phyloP scores from a whole-genome alignment of 2,888 invertebrate genomes.

The Lamellibrachia columna region DNA sequence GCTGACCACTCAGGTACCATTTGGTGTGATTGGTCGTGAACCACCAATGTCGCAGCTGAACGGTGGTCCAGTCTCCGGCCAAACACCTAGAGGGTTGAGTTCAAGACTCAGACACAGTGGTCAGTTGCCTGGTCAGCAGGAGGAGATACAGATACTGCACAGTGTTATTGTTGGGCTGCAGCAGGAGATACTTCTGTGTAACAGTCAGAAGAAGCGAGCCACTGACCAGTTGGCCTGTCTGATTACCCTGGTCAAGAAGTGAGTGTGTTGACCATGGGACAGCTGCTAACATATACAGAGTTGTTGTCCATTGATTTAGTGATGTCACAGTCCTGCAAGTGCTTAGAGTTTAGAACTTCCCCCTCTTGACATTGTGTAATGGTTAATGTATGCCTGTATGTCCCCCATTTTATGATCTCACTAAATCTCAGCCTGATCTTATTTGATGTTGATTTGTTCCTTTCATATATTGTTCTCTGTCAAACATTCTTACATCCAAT shows the following conservation, averaged over 20 bases:
- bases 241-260: background rate
- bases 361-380: too few species aligned
- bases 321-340: too few species aligned
- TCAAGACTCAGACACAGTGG: background rate
- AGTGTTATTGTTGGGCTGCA: background rate
- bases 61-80: background rate
- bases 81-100: background rate
- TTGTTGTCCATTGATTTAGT: too few species aligned
- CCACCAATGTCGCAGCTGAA: background rate
- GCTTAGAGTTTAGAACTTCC: too few species aligned
- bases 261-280: background rate
- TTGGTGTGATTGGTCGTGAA: slow-evolving; percentile 1
- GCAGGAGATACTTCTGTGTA: background rate
- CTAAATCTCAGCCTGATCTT: too few species aligned
- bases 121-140: background rate
- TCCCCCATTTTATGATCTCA: too few species aligned
- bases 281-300: too few species aligned
- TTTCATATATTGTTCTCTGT: too few species aligned
- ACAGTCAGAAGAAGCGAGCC: background rate
- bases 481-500: too few species aligned
- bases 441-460: too few species aligned
- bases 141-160: background rate
- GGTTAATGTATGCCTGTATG: too few species aligned
- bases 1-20: background rate
- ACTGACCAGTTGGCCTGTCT: slow-evolving; percentile 11